Percentiles rank a stretch among this genome's conserved stretches.
Conservation (phyloP, 2,797 vertebrate genomes). For the Mormyrops boulengeri region DNA sequence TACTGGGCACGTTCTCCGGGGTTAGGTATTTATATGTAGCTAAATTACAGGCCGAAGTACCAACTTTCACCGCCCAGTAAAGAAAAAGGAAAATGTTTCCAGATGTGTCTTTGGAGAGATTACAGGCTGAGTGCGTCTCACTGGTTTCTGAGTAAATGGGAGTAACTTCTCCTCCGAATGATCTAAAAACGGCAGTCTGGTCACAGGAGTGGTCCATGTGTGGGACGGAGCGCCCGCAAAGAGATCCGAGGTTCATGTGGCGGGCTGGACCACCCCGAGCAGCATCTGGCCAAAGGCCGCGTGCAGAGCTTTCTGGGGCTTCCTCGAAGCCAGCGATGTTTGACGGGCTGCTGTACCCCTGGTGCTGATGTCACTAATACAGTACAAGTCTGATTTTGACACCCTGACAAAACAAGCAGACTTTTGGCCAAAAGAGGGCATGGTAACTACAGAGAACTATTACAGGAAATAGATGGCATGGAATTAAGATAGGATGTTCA, state of each 20-base stretch:
- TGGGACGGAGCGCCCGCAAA: neutral
- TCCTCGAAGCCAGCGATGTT: neutral
- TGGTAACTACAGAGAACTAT: too few species aligned
- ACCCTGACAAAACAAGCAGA: neutral
- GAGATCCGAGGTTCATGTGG: neutral
- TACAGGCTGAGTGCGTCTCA: conserved; percentile 30
- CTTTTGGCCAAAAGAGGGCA: neutral
- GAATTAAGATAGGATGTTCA: neutral
- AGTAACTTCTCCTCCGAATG: conserved; percentile 16
- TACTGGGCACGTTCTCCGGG: conserved; percentile 29
- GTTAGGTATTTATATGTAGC: conserved; percentile 41
- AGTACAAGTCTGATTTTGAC: neutral
- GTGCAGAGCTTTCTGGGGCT: neutral
- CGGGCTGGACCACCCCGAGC: neutral
- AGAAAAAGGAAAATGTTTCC: conserved; percentile 37
- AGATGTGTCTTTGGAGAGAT: conserved; percentile 40
- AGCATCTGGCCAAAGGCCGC: neutral
- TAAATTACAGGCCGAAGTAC: conserved; percentile 45
- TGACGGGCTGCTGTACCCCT: neutral
- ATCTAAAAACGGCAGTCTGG: conserved; percentile 6
- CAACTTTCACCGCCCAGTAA: conserved; percentile 35
- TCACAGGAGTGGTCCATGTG: conserved; percentile 2
- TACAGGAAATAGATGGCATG: too few species aligned
- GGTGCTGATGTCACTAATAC: neutral
- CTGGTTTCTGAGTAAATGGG: conserved; percentile 21